A percentile compares a stretch with the other conserved stretches of the same genome.
These are phyloP conservation scores for Neelides sp. DNA, from an alignment of 1,140 invertebrate genomes.

Conservation along the genomic window DNA sequence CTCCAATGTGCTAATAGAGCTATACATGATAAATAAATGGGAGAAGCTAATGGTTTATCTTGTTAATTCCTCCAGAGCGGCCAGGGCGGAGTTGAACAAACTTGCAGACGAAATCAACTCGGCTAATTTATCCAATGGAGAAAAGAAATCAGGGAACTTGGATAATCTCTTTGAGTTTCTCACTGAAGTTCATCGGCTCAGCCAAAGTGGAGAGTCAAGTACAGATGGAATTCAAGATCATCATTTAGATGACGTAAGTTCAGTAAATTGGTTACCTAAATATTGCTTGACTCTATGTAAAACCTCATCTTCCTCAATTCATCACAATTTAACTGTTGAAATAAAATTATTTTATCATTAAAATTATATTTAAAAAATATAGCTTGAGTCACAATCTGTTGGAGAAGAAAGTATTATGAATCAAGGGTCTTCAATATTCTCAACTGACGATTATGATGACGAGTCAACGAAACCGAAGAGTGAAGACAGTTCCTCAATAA, in stretches of 20 bases:
- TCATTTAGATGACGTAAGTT: too few relatives aligned
- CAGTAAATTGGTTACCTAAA: too few relatives aligned
- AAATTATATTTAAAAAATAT: background rate
- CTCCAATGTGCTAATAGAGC: too few relatives aligned
- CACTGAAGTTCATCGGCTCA: conserved; percentile 56
- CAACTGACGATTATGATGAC: conserved; percentile 11
- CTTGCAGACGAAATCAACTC: conserved; percentile 55
- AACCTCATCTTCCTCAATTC: too few relatives aligned
- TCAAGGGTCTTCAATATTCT: conserved; percentile 8
- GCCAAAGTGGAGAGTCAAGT: conserved; percentile 34
- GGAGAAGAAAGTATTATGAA: conserved; percentile 11
- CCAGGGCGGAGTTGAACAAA: conserved; percentile 30
- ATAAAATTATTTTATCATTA: too few relatives aligned
- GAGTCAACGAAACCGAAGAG: conserved; percentile 1
- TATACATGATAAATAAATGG: too few relatives aligned
- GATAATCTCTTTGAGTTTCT: conserved; percentile 89
- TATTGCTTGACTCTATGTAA: too few relatives aligned
- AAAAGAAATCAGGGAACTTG: conserved; percentile 52
- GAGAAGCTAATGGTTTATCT: too few relatives aligned
- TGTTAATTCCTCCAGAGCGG: conserved; percentile 22
- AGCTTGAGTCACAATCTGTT: conserved; percentile 10
- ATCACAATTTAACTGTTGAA: too few relatives aligned
- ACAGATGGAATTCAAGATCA: conserved; percentile 35
- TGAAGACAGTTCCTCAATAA: conserved; percentile 10
- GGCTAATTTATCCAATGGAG: conserved; percentile 24